A percentile compares a stretch with the other conserved stretches of the same genome.
Evolutionary conservation across 2,797 vertebrate species (phyloP).

Genomic region (Allobates femoralis): DNA sequence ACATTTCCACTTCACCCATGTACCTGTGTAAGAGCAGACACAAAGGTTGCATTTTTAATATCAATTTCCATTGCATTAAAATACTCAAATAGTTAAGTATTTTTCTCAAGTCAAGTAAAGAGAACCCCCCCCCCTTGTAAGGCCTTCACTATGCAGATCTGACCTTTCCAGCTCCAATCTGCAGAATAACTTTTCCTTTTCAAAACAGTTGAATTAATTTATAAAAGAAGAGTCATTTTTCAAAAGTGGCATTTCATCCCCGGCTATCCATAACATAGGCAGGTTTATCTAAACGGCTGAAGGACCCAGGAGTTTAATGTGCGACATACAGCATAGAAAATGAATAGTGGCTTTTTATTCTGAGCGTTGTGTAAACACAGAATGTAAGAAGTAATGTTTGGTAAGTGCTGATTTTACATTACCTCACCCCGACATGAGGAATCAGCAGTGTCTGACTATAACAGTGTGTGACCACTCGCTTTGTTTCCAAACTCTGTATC

Average conservation of each 20-base stretch:
- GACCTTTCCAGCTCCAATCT: constrained; percentile 48
- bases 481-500: no score
- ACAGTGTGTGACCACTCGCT: neutral
- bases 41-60: neutral
- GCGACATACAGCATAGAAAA: neutral
- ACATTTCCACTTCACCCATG: neutral
- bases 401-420: neutral
- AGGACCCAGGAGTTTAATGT: constrained; percentile 15
- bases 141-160: constrained; percentile 21
- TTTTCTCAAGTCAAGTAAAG: constrained; percentile 18
- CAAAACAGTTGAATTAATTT: constrained; percentile 46
- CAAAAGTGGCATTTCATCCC: constrained; percentile 43
- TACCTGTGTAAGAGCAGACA: neutral
- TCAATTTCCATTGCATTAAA: constrained; percentile 3
- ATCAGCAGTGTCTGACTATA: neutral
- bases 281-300: constrained; percentile 38
- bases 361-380: neutral
- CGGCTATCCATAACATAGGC: constrained; percentile 39
- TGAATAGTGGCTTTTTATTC: neutral
- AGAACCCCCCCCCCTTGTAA: neutral
- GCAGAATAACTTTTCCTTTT: neutral
- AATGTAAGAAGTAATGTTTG: neutral
- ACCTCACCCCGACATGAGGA: neutral
- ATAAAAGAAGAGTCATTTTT: constrained; percentile 48
- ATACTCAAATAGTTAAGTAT: constrained; percentile 7